A percentile compares a stretch with the other conserved stretches of the same genome.
Evolutionary conservation across 2,888 invertebrate genomes (phyloP).

Genomic region (Pomacea canaliculata): DNA sequence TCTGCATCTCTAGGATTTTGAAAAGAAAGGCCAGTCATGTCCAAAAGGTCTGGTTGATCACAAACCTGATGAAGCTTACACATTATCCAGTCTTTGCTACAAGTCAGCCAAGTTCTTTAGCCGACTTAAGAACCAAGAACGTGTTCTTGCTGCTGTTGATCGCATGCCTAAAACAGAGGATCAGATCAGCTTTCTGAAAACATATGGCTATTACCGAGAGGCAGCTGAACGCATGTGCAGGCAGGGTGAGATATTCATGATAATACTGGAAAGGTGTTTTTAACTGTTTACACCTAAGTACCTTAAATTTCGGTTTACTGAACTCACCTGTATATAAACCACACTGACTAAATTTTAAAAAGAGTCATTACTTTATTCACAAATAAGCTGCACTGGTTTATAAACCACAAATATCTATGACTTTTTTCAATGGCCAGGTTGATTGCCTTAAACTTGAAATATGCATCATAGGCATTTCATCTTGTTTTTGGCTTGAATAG

Average conservation of each 20-base stretch:
- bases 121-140: constrained; percentile 37
- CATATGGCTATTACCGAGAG: constrained; percentile 40
- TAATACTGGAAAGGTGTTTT: neutral
- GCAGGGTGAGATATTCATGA: constrained; percentile 36
- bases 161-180: constrained; percentile 41
- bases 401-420: no score
- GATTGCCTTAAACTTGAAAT: no score
- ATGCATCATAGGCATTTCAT: no score
- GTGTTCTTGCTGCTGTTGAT: constrained; percentile 48
- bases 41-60: constrained; percentile 40
- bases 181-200: constrained; percentile 46
- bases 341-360: no score
- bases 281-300: neutral
- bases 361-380: no score
- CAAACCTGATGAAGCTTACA: constrained; percentile 41
- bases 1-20: constrained; percentile 34
- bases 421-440: no score
- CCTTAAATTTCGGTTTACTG: no score
- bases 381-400: no score
- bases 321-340: no score
- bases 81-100: constrained; percentile 46
- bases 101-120: constrained; percentile 49
- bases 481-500: no score
- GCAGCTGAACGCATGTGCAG: constrained; percentile 42
- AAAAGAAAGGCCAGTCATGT: constrained; percentile 30